A percentile compares a stretch with the other conserved stretches of the same genome.
phyloP scores from a whole-genome alignment of 2,888 invertebrate genomes.

The Apamea crenata region DNA sequence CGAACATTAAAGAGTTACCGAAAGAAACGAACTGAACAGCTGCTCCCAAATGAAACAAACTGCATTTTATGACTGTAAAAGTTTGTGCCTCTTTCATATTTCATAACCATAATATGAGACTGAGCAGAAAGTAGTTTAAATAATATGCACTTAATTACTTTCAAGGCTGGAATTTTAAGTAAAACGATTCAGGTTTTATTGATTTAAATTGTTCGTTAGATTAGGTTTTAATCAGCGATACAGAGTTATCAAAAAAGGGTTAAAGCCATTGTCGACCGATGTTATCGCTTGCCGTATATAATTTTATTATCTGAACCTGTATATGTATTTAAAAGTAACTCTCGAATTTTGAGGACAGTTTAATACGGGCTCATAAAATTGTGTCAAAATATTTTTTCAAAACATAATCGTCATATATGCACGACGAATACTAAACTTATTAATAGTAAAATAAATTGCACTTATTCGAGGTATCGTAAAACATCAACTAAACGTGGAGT shows the following conservation, averaged over 20 bases:
- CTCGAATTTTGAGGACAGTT: background rate
- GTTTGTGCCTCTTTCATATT: slow-evolving; percentile 56
- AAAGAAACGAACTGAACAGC: slow-evolving; percentile 76
- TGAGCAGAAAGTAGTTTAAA: slow-evolving; percentile 64
- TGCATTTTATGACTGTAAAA: slow-evolving; percentile 66
- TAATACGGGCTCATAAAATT: background rate
- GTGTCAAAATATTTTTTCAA: background rate
- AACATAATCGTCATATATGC: no score
- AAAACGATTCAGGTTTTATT: slow-evolving; percentile 34
- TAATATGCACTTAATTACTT: slow-evolving; percentile 27
- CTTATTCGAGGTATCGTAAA: background rate
- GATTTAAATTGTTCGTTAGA: slow-evolving; percentile 16
- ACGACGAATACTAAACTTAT: background rate
- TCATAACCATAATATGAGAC: slow-evolving; percentile 52
- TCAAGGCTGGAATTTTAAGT: slow-evolving; percentile 59
- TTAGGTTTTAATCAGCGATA: background rate
- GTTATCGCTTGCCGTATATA: background rate
- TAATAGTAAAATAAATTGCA: background rate
- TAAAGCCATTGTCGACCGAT: background rate
- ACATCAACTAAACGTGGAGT: background rate
- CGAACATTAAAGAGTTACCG: slow-evolving; percentile 80
- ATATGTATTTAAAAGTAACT: background rate
- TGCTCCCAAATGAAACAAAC: slow-evolving; percentile 75
- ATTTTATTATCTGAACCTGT: background rate
- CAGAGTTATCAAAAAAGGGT: background rate